phyloP scores from a whole-genome alignment of 1,140 invertebrate species.

The Chrysomallon squamiferum region DNA sequence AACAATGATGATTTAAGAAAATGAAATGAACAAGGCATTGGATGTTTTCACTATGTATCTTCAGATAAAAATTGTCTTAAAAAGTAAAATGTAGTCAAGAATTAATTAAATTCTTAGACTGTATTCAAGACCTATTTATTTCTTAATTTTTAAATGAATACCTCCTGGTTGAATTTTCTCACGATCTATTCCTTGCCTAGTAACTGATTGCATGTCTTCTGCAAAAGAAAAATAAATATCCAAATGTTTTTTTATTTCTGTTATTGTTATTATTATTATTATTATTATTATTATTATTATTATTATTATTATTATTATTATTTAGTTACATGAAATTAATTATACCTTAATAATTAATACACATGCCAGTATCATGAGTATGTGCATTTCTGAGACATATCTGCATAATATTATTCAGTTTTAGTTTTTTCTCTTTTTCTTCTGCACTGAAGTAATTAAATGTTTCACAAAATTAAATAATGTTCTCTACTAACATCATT shows the following conservation, averaged over 20 bases:
- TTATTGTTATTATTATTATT: neutral
- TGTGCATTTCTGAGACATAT: neutral
- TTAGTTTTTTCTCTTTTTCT: no score
- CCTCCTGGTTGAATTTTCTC: slow-evolving; percentile 76
- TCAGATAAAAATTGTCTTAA: no score
- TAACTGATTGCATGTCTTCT: slow-evolving; percentile 69
- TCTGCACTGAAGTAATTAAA: no score
- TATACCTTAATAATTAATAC: neutral
- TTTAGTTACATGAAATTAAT: neutral
- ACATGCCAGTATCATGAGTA: neutral
- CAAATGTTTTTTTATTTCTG: neutral
- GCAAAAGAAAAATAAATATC: slow-evolving; percentile 49
- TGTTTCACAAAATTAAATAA: no score
- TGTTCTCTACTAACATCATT: no score
- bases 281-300: neutral
- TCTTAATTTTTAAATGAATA: no score
- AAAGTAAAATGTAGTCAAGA: no score
- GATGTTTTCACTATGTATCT: no score
- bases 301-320: neutral
- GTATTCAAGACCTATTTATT: no score
- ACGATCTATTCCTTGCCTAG: slow-evolving; percentile 68
- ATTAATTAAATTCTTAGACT: no score
- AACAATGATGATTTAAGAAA: no score
- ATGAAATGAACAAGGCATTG: no score
- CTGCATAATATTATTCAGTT: neutral